phyloP scores from a whole-genome alignment of 2,888 invertebrate species.

The Cosmia pyralina region DNA sequence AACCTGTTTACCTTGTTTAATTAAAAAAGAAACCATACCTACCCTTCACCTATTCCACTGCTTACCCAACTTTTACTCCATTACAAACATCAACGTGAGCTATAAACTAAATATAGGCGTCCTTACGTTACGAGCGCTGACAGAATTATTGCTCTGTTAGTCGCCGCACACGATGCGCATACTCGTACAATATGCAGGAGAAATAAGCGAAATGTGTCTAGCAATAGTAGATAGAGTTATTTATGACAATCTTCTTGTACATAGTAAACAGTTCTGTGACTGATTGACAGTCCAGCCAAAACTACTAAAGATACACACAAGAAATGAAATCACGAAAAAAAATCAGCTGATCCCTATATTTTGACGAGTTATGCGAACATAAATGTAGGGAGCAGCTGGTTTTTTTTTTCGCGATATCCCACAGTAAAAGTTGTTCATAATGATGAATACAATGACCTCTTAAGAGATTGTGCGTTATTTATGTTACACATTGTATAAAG shows the following conservation, averaged over 20 bases:
- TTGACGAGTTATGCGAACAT: too few relatives aligned
- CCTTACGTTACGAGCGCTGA: constrained; percentile 23
- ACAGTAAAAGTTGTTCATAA: too few relatives aligned
- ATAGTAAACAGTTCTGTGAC: not conserved
- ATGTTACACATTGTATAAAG: too few relatives aligned
- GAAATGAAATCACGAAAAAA: too few relatives aligned
- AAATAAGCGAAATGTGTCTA: constrained; percentile 1
- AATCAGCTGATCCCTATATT: too few relatives aligned
- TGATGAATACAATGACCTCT: too few relatives aligned
- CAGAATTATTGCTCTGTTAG: constrained; percentile 28
- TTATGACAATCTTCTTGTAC: not conserved
- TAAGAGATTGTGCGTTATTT: too few relatives aligned
- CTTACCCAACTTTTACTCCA: not conserved
- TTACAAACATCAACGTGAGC: not conserved
- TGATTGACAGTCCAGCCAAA: not conserved
- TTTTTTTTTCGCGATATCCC: too few relatives aligned
- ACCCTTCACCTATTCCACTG: not conserved
- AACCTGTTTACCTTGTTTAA: too few relatives aligned
- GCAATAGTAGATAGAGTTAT: not conserved
- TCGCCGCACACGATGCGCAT: constrained; percentile 30
- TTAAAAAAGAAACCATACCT: too few relatives aligned
- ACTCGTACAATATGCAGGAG: constrained; percentile 27
- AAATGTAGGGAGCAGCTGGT: too few relatives aligned
- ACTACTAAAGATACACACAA: not conserved
- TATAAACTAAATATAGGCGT: constrained; percentile 30